Evolutionary conservation across 2,888 invertebrate genomes (phyloP).

Genomic region (Dicyrtoma fusca): DNA sequence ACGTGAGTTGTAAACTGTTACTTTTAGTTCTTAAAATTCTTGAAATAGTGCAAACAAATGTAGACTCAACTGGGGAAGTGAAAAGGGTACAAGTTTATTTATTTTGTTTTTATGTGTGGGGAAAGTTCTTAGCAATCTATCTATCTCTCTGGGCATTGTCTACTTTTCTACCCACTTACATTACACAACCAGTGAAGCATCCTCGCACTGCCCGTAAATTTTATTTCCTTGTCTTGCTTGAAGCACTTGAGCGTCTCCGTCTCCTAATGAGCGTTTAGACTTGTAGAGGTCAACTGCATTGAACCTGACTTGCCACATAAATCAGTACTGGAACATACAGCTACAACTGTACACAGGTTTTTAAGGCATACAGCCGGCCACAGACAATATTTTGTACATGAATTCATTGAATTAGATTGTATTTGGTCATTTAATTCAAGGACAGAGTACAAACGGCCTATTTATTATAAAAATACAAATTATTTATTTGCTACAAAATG

Average conservation of each 20-base stretch:
- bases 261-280: slow-evolving; percentile 22
- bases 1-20: slow-evolving; percentile 17
- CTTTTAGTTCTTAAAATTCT: background rate
- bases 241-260: too few relatives aligned
- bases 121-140: background rate
- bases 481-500: too few relatives aligned
- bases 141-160: too few relatives aligned
- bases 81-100: background rate
- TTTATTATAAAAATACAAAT: too few relatives aligned
- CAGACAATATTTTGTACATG: too few relatives aligned
- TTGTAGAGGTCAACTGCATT: slow-evolving; percentile 28
- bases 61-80: background rate
- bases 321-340: slow-evolving; percentile 11
- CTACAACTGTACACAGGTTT: too few relatives aligned
- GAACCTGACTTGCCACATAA: slow-evolving; percentile 18
- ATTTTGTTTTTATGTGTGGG: background rate
- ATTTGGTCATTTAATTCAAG: too few relatives aligned
- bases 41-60: slow-evolving; percentile 31
- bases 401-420: too few relatives aligned
- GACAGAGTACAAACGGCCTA: too few relatives aligned
- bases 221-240: too few relatives aligned
- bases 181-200: background rate
- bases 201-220: background rate
- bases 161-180: background rate
- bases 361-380: too few relatives aligned